Evolutionary conservation across 2,888 invertebrate species (phyloP).

Genomic region (Dicyrtomina minuta): DNA sequence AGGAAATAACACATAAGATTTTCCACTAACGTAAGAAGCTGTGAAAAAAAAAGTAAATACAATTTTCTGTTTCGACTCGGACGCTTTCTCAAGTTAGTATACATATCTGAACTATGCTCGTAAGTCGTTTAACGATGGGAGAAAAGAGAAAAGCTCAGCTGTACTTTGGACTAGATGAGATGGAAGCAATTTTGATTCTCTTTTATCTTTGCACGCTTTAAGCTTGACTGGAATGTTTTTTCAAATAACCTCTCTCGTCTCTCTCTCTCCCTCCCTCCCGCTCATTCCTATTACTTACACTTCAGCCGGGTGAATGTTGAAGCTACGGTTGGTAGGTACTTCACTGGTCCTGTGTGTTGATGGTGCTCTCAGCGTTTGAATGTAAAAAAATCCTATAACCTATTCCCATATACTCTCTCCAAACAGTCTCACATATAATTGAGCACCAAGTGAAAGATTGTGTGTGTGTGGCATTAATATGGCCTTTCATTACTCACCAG

Average conservation of each 20-base stretch:
- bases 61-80: background rate
- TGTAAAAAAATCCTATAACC: no score
- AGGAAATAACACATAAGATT: slow-evolving; percentile 5
- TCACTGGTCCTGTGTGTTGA: no score
- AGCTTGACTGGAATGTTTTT: slow-evolving; percentile 27
- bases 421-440: no score
- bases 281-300: background rate
- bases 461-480: background rate
- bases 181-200: slow-evolving; percentile 21
- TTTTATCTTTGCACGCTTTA: slow-evolving; percentile 27
- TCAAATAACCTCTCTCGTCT: slow-evolving; percentile 34
- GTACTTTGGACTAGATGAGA: slow-evolving; percentile 15
- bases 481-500: background rate
- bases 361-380: no score
- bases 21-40: background rate
- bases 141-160: slow-evolving; percentile 5
- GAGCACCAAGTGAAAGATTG: background rate
- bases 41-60: background rate
- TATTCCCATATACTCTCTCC: no score
- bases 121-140: no score
- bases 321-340: no score
- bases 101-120: no score
- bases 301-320: background rate
- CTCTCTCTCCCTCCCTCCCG: background rate
- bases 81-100: no score